phyloP scores from a whole-genome alignment of 2,797 vertebrate species.

The Gallinago nigripennis region DNA sequence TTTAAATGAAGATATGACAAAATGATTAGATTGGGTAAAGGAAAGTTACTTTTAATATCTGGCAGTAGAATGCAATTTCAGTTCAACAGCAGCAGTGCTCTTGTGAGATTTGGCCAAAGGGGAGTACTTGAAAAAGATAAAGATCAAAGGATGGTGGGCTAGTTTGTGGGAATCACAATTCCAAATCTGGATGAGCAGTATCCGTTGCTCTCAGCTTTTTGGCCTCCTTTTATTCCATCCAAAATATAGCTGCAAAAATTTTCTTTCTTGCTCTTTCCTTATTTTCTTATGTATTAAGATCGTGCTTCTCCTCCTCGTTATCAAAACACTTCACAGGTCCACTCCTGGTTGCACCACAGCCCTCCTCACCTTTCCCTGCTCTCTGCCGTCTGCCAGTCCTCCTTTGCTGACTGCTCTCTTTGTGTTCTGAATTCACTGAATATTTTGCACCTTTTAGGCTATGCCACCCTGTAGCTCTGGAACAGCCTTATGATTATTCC shows the following conservation, averaged over 20 bases:
- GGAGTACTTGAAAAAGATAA: constrained; percentile 1
- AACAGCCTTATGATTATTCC: constrained; percentile 33
- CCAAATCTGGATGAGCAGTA: background rate
- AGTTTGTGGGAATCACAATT: background rate
- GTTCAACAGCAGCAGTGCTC: background rate
- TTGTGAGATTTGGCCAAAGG: background rate
- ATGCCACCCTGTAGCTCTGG: background rate
- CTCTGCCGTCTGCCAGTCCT: background rate
- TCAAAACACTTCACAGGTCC: background rate
- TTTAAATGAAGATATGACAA: constrained; percentile 16
- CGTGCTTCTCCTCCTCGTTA: background rate
- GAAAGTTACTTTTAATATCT: background rate
- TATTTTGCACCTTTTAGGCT: constrained; percentile 7
- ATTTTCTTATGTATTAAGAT: background rate
- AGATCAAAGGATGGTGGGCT: constrained; percentile 10
- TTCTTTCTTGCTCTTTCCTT: background rate
- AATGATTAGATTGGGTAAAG: background rate
- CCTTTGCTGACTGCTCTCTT: background rate
- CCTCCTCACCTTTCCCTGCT: constrained; percentile 17
- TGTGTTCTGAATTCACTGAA: background rate
- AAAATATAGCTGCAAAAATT: constrained; percentile 5
- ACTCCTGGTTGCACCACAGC: background rate
- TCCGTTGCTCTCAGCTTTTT: background rate
- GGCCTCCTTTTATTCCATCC: background rate
- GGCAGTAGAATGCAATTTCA: constrained; percentile 27